Evolutionary conservation across 2,113 vertebrate genomes (phyloP).

Genomic region (Peromyscus leucopus): DNA sequence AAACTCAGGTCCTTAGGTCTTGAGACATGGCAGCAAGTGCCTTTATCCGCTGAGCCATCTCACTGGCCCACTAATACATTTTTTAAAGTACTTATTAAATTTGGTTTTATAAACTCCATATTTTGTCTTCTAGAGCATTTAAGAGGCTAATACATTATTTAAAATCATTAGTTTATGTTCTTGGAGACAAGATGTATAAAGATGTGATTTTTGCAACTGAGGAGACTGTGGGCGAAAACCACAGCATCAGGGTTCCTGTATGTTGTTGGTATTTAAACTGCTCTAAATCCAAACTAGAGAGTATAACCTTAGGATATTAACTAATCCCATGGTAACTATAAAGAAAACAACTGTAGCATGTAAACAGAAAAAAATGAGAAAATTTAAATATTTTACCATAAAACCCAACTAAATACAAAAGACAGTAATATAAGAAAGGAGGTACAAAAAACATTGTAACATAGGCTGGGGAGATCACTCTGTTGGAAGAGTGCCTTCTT

Average conservation of each 20-base stretch:
- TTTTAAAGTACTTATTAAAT: neutral
- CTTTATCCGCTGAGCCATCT: neutral
- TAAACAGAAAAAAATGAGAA: constrained; percentile 3
- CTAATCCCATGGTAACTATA: constrained; percentile 7
- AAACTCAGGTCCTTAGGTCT: neutral
- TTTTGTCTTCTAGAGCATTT: neutral
- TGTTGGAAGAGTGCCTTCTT: neutral
- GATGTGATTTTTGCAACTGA: neutral
- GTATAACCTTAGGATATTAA: neutral
- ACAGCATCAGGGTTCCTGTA: neutral
- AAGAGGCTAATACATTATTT: neutral
- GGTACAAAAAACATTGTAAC: neutral
- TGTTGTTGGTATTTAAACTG: neutral
- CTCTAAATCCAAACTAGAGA: constrained; percentile 22
- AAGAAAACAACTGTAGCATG: neutral
- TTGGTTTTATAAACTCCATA: neutral
- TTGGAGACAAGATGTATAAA: neutral
- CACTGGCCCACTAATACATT: neutral
- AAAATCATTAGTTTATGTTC: neutral
- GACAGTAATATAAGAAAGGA: neutral
- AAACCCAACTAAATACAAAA: neutral
- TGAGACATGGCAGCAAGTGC: neutral
- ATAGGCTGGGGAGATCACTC: neutral
- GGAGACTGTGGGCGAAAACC: neutral
- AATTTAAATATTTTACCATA: neutral